Conservation (phyloP, 2,797 vertebrate species). For the Alca torda region DNA sequence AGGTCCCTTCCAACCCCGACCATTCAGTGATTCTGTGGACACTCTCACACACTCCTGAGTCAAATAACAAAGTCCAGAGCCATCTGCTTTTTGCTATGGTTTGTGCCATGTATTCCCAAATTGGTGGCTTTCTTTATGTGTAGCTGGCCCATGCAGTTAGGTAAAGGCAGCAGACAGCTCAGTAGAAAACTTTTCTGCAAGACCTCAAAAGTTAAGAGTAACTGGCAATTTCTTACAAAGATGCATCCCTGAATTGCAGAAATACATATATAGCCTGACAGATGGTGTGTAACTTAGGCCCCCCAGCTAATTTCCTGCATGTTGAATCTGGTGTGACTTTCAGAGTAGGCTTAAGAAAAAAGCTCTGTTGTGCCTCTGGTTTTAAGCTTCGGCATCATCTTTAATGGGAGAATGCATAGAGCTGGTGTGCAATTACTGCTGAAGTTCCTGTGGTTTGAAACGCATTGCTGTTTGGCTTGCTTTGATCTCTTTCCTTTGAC, state of each 20-base stretch:
- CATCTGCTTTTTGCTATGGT: background rate
- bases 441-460: background rate
- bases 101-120: background rate
- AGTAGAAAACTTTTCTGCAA: background rate
- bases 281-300: background rate
- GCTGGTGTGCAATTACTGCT: background rate
- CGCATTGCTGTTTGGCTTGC: background rate
- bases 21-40: no score
- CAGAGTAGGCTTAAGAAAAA: background rate
- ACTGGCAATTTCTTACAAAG: background rate
- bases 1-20: no score
- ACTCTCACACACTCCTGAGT: background rate
- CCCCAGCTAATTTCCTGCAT: background rate
- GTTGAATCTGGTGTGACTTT: background rate
- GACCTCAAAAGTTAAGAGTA: background rate
- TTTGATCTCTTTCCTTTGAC: background rate
- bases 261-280: background rate
- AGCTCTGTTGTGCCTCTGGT: background rate
- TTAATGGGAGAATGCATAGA: background rate
- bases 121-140: background rate
- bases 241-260: background rate
- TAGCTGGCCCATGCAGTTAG: background rate
- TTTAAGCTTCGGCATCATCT: background rate
- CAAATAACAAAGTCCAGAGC: background rate
- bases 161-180: background rate